Evolutionary conservation across 2,888 invertebrate genomes (phyloP), one percentile per base, ranked within the genome.

Genomic region (Formica aserva): DNA sequence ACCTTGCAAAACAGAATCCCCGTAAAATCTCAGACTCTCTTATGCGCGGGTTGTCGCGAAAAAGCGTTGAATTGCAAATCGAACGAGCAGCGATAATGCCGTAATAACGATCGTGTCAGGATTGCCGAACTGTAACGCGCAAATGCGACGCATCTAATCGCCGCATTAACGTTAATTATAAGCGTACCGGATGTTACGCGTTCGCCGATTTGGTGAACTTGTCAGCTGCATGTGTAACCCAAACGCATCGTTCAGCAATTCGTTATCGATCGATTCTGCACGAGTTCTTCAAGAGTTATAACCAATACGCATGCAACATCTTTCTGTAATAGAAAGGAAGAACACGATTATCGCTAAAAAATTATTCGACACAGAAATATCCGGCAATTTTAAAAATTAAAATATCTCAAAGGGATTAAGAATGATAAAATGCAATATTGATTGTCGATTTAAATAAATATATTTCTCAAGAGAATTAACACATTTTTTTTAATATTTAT

Each of bases 1-100:
- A 65, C 83, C 82, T 86, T 74, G 82, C 77, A 65, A 85, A 86
- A 85, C 86, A 86, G 85, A 82, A 89, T 89, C 83, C 85, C 48
- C 72, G 83, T 85, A 82, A 89, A 89, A 87, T 87, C 85, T 63
- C 69, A n/a, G 75, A 82, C 80, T 87, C 69, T 69, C 55, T 77
- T 57, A 69, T 74, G 71, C 63, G 62, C 80, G 26, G 35, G 18
- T 67, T 67, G 69, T 76, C 62, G 22, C 38, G 15, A 11, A 78
- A 78, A 57, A 45, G 29, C 22, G 29, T 41, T 35, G 57, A 62
- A 48, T 66, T 62, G 29, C 77, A 67, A 57, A 57, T 67, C 76
- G 72, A 75, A 65, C 35, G 41, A 65, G 15, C 76, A 52, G 38
- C 63, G 72, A 63, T 65, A 62, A 78, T 67, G 78, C 38, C 38